These are phyloP conservation scores for Chelon labrosus DNA, from an alignment of 2,797 vertebrate genomes.

Conservation along the genomic window DNA sequence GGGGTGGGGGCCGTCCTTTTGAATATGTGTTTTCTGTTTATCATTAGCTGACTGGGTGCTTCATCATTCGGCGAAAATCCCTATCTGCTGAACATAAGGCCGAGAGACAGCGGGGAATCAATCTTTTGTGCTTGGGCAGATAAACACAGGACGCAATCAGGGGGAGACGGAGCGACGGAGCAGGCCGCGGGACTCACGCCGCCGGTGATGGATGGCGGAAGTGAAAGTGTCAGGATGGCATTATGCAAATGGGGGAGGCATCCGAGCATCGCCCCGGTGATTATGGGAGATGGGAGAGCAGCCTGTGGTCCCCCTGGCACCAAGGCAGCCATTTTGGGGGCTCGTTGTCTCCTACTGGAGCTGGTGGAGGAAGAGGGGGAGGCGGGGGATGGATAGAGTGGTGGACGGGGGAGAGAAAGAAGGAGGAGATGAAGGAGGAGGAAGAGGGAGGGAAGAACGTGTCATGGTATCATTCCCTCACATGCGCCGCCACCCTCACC, in stretches of 20 bases:
- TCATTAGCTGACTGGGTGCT: constrained; percentile 86
- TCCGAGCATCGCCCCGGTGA: constrained; percentile 96
- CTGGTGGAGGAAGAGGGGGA: constrained; percentile 9
- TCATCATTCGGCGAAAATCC: constrained; percentile 91
- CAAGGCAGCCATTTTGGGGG: constrained; percentile 93
- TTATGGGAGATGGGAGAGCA: constrained; percentile 94
- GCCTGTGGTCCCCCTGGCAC: constrained; percentile 93
- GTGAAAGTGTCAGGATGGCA: constrained; percentile 96
- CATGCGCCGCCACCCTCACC: constrained; percentile 70
- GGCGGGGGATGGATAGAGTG: constrained; percentile 44
- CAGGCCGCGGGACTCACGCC: constrained; percentile 87
- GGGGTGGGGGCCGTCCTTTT: constrained; percentile 82
- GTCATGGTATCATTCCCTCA: constrained; percentile 84
- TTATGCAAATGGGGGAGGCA: constrained; percentile 98
- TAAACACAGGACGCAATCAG: constrained; percentile 89
- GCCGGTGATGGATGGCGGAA: constrained; percentile 95
- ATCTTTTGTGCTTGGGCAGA: constrained; percentile 92
- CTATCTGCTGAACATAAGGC: constrained; percentile 90
- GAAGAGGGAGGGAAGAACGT: constrained; percentile 74
- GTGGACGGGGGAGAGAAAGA: constrained; percentile 37
- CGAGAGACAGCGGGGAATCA: constrained; percentile 92
- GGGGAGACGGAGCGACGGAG: constrained; percentile 89
- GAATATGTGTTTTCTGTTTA: constrained; percentile 91
- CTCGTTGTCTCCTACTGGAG: constrained; percentile 71
- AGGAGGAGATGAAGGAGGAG: constrained; percentile 69